phyloP scores from a whole-genome alignment of 2,113 vertebrate species.

The Sinocyclocheilus grahami region DNA sequence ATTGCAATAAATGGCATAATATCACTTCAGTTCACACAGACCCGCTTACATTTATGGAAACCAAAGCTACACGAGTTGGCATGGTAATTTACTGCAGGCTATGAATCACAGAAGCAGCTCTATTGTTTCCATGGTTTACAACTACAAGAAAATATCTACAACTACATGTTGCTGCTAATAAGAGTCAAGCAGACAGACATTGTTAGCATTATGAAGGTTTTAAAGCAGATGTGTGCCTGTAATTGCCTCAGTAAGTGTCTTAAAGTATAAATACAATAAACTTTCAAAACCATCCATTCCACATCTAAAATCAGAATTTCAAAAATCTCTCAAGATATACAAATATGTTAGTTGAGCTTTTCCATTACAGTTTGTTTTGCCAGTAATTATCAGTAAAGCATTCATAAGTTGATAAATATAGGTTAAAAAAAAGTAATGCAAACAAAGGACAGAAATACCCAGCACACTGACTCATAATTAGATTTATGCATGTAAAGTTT shows the following conservation, averaged over 20 bases:
- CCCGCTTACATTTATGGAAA: conserved; percentile 11
- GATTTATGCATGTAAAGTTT: neutral
- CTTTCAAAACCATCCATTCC: neutral
- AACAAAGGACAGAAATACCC: too few relatives aligned
- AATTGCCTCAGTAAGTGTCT: neutral
- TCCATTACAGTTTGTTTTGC: neutral
- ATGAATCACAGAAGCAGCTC: conserved; percentile 9
- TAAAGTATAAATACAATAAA: neutral
- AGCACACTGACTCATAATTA: neutral
- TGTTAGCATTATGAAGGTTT: neutral
- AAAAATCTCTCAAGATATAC: neutral
- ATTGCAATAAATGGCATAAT: neutral
- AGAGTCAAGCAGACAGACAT: neutral
- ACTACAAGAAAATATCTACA: neutral
- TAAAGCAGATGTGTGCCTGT: neutral
- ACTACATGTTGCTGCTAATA: neutral
- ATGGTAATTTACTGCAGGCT: neutral
- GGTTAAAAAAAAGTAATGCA: too few relatives aligned
- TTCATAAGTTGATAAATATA: neutral
- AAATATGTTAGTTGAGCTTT: neutral
- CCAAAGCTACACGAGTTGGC: neutral
- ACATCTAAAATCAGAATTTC: too few relatives aligned
- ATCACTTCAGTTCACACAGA: neutral
- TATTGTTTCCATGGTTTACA: neutral
- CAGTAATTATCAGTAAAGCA: neutral